Evolutionary conservation across 2,797 vertebrate species (phyloP), one percentile per base, ranked within the genome.

Genomic region (Alosa sapidissima): DNA sequence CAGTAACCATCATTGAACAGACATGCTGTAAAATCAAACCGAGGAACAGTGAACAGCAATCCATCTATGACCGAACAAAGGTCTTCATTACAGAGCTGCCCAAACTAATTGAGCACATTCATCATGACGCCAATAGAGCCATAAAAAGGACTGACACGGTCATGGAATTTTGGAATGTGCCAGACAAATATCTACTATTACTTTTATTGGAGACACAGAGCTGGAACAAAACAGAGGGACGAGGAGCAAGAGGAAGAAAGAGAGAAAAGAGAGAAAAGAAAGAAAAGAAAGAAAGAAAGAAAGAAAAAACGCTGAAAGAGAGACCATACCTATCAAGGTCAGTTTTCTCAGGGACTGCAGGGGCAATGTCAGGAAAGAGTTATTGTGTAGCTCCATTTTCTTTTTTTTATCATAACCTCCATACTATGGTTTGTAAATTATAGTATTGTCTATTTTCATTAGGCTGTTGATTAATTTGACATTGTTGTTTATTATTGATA

Each of bases 41-140:
- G 41, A 16, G 19, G 72, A 41, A 6, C 19, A 41, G 36, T 5
- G 4, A 19, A 78, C 19, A 78, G 16, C 41, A 21, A 19, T 47
- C 6, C 36, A 19, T 78, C 72, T 78, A 13, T 78, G 36, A 7
- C 19, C 7, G 28, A 62, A 36, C 58, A 62, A 62, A 62, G 36
- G 16, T 41, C 41, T 21, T 47, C 72, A 78, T 78, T 78, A 78
- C 72, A 78, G 68, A 8, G 14, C 41, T 78, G 14, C 7, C 36
- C 1, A 78, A 19, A 78, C 72, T 78, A 78, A 78, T 47, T 45
- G 41, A 78, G 72, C 36, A 19, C 72, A 78, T 78, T 78, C 72
- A 78, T 78, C 72, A 47, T 21, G 6, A 36, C 8, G 16, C 19
- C 19, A 45, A 45, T 47, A 16, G 6, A 78, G 41, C 5, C 72